These are phyloP conservation scores for Plagodis pulveraria DNA, from an alignment of 2,888 invertebrate species.

Conservation along the genomic window DNA sequence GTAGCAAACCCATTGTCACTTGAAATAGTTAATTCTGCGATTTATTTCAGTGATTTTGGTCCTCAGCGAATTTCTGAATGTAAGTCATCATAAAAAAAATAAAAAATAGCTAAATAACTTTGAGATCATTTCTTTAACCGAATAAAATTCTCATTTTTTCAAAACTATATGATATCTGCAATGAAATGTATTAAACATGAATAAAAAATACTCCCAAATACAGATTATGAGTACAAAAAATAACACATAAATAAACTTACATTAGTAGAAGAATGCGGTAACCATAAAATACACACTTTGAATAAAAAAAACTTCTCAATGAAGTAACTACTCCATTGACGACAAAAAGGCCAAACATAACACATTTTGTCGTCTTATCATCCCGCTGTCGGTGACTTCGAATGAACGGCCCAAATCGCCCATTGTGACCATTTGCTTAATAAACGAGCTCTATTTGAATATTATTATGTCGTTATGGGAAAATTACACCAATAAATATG, in stretches of 20 bases:
- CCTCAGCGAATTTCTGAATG: too few species aligned
- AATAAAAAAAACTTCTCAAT: constrained; percentile 11
- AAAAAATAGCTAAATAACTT: too few species aligned
- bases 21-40: too few species aligned
- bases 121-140: too few species aligned
- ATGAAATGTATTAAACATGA: too few species aligned
- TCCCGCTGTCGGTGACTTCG: constrained; percentile 13
- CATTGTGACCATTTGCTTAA: constrained; percentile 26
- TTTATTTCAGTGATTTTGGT: too few species aligned
- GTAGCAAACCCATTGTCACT: too few species aligned
- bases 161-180: too few species aligned
- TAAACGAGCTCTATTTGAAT: constrained; percentile 33
- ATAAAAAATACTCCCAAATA: too few species aligned
- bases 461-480: constrained; percentile 28
- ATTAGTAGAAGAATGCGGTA: constrained; percentile 7
- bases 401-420: constrained; percentile 14
- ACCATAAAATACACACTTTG: constrained; percentile 11
- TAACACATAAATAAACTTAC: constrained; percentile 1
- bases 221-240: background rate
- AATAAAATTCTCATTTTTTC: too few species aligned
- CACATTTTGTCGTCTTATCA: constrained; percentile 24
- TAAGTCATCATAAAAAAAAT: too few species aligned
- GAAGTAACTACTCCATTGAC: constrained; percentile 13
- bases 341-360: constrained; percentile 24
- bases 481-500: constrained; percentile 27